Conservation (phyloP, 2,113 vertebrate genomes). For the Megaceryle maxima region DNA sequence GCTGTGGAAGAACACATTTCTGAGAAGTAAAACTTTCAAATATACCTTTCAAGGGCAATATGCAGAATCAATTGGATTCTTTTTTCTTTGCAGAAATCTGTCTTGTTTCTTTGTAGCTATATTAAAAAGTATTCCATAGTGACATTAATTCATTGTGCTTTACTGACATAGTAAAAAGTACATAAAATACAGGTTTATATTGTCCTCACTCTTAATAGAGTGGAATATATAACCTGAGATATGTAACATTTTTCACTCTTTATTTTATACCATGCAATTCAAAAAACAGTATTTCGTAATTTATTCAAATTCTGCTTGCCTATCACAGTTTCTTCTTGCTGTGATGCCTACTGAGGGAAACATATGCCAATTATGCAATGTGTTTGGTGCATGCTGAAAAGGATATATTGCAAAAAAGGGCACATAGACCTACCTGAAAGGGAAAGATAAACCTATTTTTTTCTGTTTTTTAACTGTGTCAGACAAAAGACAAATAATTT, state of each 20-base stretch:
- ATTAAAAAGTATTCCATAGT: background rate
- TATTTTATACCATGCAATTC: background rate
- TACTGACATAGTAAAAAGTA: background rate
- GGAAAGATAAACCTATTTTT: constrained; percentile 2
- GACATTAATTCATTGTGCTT: background rate
- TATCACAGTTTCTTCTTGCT: background rate
- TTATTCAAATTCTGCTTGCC: background rate
- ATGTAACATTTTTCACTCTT: background rate
- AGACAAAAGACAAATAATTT: background rate
- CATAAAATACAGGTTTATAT: background rate
- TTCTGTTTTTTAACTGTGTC: background rate
- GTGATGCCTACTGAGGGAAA: background rate
- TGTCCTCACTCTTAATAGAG: background rate
- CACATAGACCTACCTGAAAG: background rate
- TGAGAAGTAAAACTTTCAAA: background rate
- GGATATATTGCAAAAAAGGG: background rate
- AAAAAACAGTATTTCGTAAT: background rate
- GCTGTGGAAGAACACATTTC: background rate
- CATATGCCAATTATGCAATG: background rate
- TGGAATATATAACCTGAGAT: background rate
- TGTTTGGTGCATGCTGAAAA: constrained; percentile 13
- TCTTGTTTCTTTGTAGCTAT: background rate
- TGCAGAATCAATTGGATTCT: background rate
- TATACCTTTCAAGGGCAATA: background rate
- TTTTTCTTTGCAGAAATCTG: background rate